Percentiles rank a stretch among this genome's conserved stretches.
Conservation (phyloP, 1,140 invertebrate genomes). For the Drosophila sechellia region DNA sequence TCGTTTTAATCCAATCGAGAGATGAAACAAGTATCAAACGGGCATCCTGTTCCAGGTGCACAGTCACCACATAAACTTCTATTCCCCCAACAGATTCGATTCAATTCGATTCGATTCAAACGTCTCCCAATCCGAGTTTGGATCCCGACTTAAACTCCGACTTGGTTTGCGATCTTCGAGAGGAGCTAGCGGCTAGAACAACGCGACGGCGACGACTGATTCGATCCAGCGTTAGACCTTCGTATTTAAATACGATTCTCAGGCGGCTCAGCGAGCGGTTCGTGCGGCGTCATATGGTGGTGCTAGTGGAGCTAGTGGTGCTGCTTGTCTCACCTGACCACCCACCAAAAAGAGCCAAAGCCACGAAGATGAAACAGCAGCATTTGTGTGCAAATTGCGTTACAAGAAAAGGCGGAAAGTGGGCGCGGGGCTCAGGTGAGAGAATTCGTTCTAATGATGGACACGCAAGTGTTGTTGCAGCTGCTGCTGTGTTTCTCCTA, state of each 20-base stretch:
- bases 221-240: conserved; percentile 76
- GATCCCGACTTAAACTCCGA: conserved; percentile 9
- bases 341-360: conserved; percentile 68
- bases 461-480: conserved; percentile 68
- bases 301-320: conserved; percentile 28
- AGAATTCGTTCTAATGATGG: conserved; percentile 84
- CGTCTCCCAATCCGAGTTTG: conserved; percentile 8
- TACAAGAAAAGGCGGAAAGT: conserved; percentile 59
- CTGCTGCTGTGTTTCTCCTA: conserved; percentile 23
- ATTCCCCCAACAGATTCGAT: conserved; percentile 2
- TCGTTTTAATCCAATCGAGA: conserved; percentile 13
- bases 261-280: conserved; percentile 70
- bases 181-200: conserved; percentile 65
- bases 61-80: conserved; percentile 1
- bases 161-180: conserved; percentile 4
- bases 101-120: not conserved
- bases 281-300: conserved; percentile 25
- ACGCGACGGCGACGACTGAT: conserved; percentile 78
- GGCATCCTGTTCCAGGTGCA: conserved; percentile 35
- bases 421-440: conserved; percentile 53
- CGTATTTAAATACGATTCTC: conserved; percentile 84
- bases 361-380: conserved; percentile 76
- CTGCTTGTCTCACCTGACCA: conserved; percentile 81
- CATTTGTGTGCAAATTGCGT: conserved; percentile 82
- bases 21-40: conserved; percentile 27